Evolutionary conservation across 2,113 vertebrate species (phyloP).

Genomic region (Pedetes capensis): DNA sequence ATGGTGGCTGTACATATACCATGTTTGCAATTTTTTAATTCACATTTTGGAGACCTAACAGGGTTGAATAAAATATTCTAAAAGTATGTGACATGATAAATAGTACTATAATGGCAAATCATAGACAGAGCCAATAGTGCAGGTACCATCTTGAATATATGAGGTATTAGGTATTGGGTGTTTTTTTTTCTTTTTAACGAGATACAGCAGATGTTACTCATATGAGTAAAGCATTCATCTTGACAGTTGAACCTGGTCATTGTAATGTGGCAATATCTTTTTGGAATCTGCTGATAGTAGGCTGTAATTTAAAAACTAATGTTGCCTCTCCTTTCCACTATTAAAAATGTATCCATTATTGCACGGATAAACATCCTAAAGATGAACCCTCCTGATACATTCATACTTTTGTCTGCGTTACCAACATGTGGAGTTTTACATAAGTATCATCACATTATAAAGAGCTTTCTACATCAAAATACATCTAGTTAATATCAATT

Average conservation of each 20-base stretch:
- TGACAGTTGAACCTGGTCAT: neutral
- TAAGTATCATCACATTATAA: neutral
- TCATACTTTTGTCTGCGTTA: neutral
- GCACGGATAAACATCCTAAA: no score
- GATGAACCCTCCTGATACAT: neutral
- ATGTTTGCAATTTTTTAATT: neutral
- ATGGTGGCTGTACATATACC: neutral
- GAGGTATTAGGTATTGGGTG: fast-evolving
- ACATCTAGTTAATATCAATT: neutral
- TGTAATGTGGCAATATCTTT: neutral
- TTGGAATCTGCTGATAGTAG: neutral
- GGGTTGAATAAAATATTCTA: neutral
- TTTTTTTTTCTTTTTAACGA: neutral
- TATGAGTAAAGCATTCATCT: neutral
- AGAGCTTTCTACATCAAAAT: neutral
- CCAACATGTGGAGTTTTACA: fast-evolving
- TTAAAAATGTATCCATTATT: no score
- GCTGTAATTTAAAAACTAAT: neutral
- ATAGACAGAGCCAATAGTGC: fast-evolving
- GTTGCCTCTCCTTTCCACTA: neutral
- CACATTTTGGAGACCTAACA: neutral
- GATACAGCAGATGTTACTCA: neutral
- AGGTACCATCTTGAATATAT: neutral
- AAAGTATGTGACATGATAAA: neutral
- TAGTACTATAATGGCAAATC: neutral